phyloP scores from a whole-genome alignment of 2,888 invertebrate genomes.

The Aricia artaxerxes region DNA sequence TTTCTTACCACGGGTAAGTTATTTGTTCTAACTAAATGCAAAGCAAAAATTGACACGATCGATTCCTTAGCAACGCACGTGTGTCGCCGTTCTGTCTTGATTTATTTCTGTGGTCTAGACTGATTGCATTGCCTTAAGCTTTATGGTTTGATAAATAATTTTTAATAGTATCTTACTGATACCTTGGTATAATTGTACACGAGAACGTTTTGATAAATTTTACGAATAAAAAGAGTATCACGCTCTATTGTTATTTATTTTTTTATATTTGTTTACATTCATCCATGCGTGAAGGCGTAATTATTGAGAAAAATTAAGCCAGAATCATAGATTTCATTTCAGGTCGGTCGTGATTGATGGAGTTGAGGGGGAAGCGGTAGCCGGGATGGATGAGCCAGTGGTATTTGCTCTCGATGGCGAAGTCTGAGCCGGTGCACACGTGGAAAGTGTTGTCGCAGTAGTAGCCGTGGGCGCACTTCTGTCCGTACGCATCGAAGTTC shows the following conservation, averaged over 20 bases:
- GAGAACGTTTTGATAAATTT: no score
- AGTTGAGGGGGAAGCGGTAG: conserved; percentile 49
- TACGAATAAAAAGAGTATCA: background rate
- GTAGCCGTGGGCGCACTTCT: conserved; percentile 63
- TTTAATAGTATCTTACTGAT: no score
- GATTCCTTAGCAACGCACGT: no score
- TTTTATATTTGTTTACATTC: background rate
- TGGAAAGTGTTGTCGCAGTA: conserved; percentile 59
- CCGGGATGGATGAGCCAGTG: conserved; percentile 52
- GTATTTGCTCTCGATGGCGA: conserved; percentile 50
- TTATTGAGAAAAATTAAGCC: conserved; percentile 40
- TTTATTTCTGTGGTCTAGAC: no score
- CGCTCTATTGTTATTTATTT: background rate
- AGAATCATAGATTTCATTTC: conserved; percentile 37
- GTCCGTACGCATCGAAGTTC: conserved; percentile 58
- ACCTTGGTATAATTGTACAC: no score
- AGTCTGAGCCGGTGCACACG: conserved; percentile 58
- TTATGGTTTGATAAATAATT: no score
- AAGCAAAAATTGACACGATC: no score
- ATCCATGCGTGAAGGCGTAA: background rate
- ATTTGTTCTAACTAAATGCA: no score
- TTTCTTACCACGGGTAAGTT: no score
- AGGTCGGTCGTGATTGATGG: conserved; percentile 34
- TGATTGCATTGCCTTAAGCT: no score
- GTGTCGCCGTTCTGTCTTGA: no score